Base-by-base conservation (phyloP, 1,140 invertebrate species). In the Eubasilissa regina region DNA sequence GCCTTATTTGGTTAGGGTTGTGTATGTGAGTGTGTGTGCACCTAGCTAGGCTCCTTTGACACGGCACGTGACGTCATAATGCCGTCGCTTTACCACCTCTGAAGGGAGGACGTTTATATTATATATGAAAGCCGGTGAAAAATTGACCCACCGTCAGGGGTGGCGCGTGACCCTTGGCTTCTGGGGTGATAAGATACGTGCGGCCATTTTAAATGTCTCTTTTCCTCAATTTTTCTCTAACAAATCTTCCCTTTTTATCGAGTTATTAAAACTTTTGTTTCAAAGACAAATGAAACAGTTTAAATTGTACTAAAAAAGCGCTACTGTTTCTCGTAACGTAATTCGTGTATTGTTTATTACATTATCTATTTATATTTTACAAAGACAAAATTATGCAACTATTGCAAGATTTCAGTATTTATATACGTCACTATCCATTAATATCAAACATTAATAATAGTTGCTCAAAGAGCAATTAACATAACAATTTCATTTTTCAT, bases 61-160 rank as follows among this genome's bases (percentile, higher is more conserved):
- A 73, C 66, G 25, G 75, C 10, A 77, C 79, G 79, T 80, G 75
- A 80, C 75, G 75, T 80, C 62, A 80, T 80, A 80, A 80, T 80
- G 55, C 64, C 78, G 55, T 64, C 45, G 70, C 68, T 79, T 72
- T 74, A 58, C 72, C 78, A 75, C 70, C 72, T 72, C 68, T 45
- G n/a, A 15, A 45, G 56, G 25, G 25, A 47, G 72, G 58, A 75
- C 53, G 73, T 45, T 68, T 68, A 68, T 68, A 47, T 48, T 68
- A 68, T 68, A 68, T 68, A 68, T 68, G 64, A 47, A 68, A 68
- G 44, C 44, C 64, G 64, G 64, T 68, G 64, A 68, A 68, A 68
- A 68, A 68, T 68, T 68, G 64, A 68, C 64, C 64, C 44, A 9
- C 19, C 47, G 64, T 68, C 64, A 68, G 64, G 13, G 64, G 43